Percentiles rank a stretch among this genome's conserved stretches.
Conservation (phyloP, 2,113 vertebrate species). For the Acanthisitta chloris region DNA sequence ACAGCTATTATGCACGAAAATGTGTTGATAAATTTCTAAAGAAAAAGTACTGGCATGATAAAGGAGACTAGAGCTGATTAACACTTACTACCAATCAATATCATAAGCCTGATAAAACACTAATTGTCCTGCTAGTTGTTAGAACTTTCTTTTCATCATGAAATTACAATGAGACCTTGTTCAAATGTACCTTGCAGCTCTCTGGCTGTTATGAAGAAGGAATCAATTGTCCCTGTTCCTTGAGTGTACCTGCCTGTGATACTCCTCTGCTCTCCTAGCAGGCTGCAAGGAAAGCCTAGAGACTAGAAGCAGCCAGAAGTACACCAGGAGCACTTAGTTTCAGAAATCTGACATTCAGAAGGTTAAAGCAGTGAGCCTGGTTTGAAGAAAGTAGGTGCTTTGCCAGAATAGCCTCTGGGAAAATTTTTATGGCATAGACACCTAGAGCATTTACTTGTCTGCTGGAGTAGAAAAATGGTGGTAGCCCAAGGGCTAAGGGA, state of each 20-base stretch:
- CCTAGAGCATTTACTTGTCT: slow-evolving; percentile 9
- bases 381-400: not conserved
- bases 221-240: slow-evolving; percentile 9
- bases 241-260: slow-evolving; percentile 14
- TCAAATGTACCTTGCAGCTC: slow-evolving; percentile 25
- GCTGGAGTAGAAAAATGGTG: not conserved
- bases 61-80: slow-evolving; percentile 7
- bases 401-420: slow-evolving; percentile 44
- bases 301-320: not conserved
- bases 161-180: slow-evolving; percentile 49
- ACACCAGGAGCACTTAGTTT: not conserved
- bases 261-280: not conserved
- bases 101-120: slow-evolving; percentile 38
- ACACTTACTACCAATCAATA: slow-evolving; percentile 49
- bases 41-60: slow-evolving; percentile 21
- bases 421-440: slow-evolving; percentile 25
- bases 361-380: not conserved
- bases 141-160: slow-evolving; percentile 28
- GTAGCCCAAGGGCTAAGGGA: slow-evolving; percentile 47
- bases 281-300: slow-evolving; percentile 16
- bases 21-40: not conserved
- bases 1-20: not conserved
- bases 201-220: slow-evolving; percentile 31
- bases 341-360: slow-evolving; percentile 33
- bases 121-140: slow-evolving; percentile 40